phyloP scores from a whole-genome alignment of 2,888 invertebrate species.

The Melangyna quadrimaculata region DNA sequence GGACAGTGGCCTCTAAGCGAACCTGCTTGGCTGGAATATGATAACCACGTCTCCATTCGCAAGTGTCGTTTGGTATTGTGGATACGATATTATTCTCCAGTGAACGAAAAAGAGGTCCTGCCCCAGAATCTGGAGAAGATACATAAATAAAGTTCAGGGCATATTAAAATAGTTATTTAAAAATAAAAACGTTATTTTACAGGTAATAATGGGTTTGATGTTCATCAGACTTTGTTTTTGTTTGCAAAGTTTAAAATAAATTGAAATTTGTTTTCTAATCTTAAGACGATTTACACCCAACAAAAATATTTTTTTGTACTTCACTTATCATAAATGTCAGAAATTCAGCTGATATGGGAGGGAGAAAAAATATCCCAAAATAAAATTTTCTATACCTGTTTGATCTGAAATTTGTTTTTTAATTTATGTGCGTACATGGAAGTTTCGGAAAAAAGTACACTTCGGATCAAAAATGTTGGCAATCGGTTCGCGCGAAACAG shows the following conservation, averaged over 20 bases:
- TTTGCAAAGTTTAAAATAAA: background rate
- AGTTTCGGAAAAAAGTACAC: too few species aligned
- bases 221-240: conserved; percentile 74
- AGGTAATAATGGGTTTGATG: conserved; percentile 79
- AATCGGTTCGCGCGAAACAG: too few species aligned
- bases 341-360: conserved; percentile 33
- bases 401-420: too few species aligned
- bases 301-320: background rate
- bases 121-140: conserved; percentile 87
- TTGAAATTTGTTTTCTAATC: background rate
- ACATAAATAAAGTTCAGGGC: background rate
- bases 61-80: conserved; percentile 92
- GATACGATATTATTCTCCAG: conserved; percentile 89
- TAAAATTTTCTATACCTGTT: background rate
- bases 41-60: conserved; percentile 95
- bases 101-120: conserved; percentile 91
- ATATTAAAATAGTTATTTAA: too few species aligned
- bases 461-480: too few species aligned
- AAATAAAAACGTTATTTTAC: conserved; percentile 72
- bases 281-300: conserved; percentile 6
- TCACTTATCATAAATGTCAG: conserved; percentile 23
- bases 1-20: conserved; percentile 90
- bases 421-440: too few species aligned
- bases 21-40: conserved; percentile 93
- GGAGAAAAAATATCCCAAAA: conserved; percentile 29